Evolutionary conservation across 2,113 vertebrate species (phyloP), one percentile per base, ranked within the genome.

Genomic region (Channa argus): DNA sequence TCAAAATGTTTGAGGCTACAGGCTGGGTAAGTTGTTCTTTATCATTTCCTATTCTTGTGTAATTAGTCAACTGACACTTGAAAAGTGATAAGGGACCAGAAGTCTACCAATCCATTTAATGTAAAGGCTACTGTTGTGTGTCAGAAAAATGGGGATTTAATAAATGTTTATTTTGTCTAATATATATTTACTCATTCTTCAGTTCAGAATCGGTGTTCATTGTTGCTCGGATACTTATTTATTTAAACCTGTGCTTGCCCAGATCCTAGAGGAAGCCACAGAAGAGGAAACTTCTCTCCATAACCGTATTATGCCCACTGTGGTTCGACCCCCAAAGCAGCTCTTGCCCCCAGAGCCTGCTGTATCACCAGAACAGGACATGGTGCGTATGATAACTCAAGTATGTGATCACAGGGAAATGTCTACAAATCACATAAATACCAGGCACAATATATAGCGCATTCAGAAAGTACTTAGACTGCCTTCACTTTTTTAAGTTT

Each of bases 1-100:
- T 99, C 80, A 99, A 98, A 94, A 98, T 99, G 97, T 98, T 99
- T 88, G 96, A 97, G 91, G 97, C 97, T 85, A 98, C 96, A 63
- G 96, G 97, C 92, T 99, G 98, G 98, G 98, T 99, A 91, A 96
- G 96, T 74, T 67, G 8, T 33, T 78, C 3, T 63, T 5, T 46
- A n/a, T 59, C 63, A 41, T 3, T 52, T 9, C 24, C 24, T 24
- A 24, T 24, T 24, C 24, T 24, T 24, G 24, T 24, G 24, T 24
- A 24, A 24, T 24, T 24, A 24, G 24, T 24, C 24, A 24, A 24
- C 24, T 24, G 24, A 24, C 24, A 1, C 24, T 24, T 24, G 1
- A 24, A 24, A 24, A 24, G 24, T 24, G 24, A 24, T 24, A 24
- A 24, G 24, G 24, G 24, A 24, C 24, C 24, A 24, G 24, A 24